Base-by-base conservation (phyloP, 1,140 invertebrate genomes). In the Listronotus bonariensis region DNA sequence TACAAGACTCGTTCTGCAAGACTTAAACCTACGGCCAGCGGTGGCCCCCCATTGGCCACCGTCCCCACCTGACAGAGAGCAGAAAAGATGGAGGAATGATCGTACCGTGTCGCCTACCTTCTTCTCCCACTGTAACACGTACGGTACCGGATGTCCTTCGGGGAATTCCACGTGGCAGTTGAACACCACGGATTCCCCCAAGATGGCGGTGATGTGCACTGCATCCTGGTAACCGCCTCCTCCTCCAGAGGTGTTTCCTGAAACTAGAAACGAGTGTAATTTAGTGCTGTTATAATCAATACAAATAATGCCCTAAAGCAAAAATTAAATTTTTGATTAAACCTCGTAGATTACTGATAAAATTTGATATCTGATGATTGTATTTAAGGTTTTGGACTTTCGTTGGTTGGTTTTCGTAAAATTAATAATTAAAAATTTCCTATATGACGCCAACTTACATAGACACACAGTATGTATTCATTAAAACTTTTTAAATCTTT, bases 101-200 rank as follows among this genome's bases (percentile, higher is more conserved):
- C 89, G 88, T 92, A 93, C 90, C 91, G 88, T 90, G 84, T 92
- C 90, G 88, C 89, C 90, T 90, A 95, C 93, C 90, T 95, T 94
- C 89, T 96, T 96, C 88, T 95, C 92, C 95, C 95, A 97, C 86
- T 96, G 93, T 79, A 96, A 89, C 83, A 96, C 93, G 85, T 96
- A 96, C 81, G 94, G 93, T 82, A 95, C 92, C 75, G 92, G 91
- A 81, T 94, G 90, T 82, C 92, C 91, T 80, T 92, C 92, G 70
- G 94, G 94, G 83, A 95, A 96, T 80, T 95, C 92, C 81, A 97
- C 92, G 82, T 93, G 92, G 84, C 95, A 97, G 83, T 95, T 95
- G 85, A 97, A 93, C 77, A 96, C 91, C 80, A 96, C 93, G 74
- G 92, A 94, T 82, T 96, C 93, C 76, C 94, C 95, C 75, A 96